Evolutionary conservation across 1,140 invertebrate genomes (phyloP), one percentile per base, ranked within the genome.

Genomic region (Monochamus saltuarius): DNA sequence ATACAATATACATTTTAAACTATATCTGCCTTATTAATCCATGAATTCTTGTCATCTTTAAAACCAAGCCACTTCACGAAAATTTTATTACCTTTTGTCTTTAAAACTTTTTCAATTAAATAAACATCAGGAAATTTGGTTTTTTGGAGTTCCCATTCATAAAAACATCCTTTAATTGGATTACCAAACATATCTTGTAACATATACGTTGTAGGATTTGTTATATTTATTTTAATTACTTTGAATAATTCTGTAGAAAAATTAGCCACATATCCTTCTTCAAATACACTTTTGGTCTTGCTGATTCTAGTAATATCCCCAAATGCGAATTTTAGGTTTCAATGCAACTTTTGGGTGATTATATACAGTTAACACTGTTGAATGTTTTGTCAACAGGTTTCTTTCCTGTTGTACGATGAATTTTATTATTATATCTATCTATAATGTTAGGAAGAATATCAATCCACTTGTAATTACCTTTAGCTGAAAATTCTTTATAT

Each of bases 241-340:
- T 68, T 72, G 59, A 80, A 79, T 29, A 77, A 62, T 73, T 79
- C 75, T 37, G 68, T 75, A 16, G 68, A 66, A 73, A 74, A 79
- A 56, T 78, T 78, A 9, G 73, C 73, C n/a, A 71, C 73, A 66
- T 76, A 79, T 2, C 72, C 73, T 59, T 79, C 77, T 35, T 73
- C 67, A 65, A 79, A 78, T 4, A 65, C n/a, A 57, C 62, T 38
- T 70, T 78, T 78, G 42, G 62, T 62, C 62, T 77, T 78, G 53
- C 73, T 76, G 29, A 78, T 72, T 60, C 71, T 62, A n/a, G 78
- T 72, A 37, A 62, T 46, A 65, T 78, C 76, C 40, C 72, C 72
- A 29, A 74, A 13, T 55, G 66, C 61, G 56, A 73, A 74, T 62
- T n/a, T 61, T 66, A 40, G 46, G 9, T 65, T 22, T 11, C 10